Evolutionary conservation across 2,113 vertebrate species (phyloP), one percentile per base, ranked within the genome.

Genomic region (Fukomys damarensis): DNA sequence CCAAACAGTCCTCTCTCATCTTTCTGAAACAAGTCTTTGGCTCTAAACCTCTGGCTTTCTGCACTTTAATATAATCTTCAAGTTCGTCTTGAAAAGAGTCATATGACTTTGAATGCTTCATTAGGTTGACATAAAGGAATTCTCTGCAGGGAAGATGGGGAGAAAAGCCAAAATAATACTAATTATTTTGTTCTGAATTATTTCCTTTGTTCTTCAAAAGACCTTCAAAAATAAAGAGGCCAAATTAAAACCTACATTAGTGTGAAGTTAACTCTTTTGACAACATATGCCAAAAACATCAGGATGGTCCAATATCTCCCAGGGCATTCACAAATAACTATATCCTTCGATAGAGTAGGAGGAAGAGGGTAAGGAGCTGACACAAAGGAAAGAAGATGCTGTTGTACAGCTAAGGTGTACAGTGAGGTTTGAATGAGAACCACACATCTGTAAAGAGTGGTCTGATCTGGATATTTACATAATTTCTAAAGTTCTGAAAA

Each of bases 61-160:
- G 99, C 13, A 99, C 99, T 98, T 99, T 97, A 93, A 99, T 98
- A 95, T 99, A 99, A 97, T 99, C 99, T 14, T 98, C 98, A 88
- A 99, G 98, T 96, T 99, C 99, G 83, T 99, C 99, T 98, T 99
- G 98, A 97, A 99, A 99, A 58, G 99, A 99, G 96, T 93, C 94
- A 87, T 98, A 98, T 41, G 97, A 98, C 97, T 99, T 99, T 83
- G 99, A 98, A 92, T 98, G 98, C 96, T 99, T 98, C 92, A 95
- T 97, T 46, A 98, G 96, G 63, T 98, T 98, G 8, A 95, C 89
- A 66, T 99, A 98, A 58, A 98, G 98, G 93, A 95, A 98, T 98
- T 99, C 98, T 98, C 98, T 99, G 98, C 38, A 91, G 89, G 93
- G 74, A 94, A 97, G 16, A 95, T 90, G 66, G 66, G 2, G 97